These are phyloP conservation scores for Syrista parreyssii DNA, from an alignment of 2,888 invertebrate genomes.

Conservation along the genomic window DNA sequence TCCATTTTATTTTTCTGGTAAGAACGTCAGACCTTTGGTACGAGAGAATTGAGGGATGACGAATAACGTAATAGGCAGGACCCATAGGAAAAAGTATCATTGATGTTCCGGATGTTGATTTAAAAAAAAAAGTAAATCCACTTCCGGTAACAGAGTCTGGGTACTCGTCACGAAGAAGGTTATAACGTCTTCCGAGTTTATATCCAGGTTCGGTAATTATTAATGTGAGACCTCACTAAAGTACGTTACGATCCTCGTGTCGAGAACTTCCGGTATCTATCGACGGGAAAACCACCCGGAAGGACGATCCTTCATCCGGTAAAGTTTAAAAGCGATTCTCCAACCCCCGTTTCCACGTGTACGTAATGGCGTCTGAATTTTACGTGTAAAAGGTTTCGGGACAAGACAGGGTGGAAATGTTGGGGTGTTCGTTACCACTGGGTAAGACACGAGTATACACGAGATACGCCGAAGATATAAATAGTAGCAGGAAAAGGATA, in stretches of 20 bases:
- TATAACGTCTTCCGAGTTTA: neutral
- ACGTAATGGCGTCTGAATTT: neutral
- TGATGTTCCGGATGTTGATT: neutral
- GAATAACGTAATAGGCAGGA: neutral
- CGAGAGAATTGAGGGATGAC: neutral
- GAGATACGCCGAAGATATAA: neutral
- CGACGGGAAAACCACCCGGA: neutral
- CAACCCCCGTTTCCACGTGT: neutral
- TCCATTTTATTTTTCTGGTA: neutral
- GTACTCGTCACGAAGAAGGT: too few species aligned
- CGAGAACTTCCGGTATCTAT: neutral
- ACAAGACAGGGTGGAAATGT: neutral
- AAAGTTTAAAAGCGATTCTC: neutral
- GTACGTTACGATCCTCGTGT: neutral
- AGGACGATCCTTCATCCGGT: neutral
- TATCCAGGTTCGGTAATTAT: neutral
- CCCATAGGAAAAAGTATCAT: neutral
- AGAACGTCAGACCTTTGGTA: neutral
- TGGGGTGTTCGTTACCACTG: neutral
- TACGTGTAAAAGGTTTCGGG: neutral
- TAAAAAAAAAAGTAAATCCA: neutral
- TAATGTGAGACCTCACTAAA: neutral
- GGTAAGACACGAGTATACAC: neutral
- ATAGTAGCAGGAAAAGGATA: neutral
- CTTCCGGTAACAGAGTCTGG: neutral